Evolutionary conservation across 2,888 invertebrate species (phyloP).

Genomic region (Drosophila villosipedis): DNA sequence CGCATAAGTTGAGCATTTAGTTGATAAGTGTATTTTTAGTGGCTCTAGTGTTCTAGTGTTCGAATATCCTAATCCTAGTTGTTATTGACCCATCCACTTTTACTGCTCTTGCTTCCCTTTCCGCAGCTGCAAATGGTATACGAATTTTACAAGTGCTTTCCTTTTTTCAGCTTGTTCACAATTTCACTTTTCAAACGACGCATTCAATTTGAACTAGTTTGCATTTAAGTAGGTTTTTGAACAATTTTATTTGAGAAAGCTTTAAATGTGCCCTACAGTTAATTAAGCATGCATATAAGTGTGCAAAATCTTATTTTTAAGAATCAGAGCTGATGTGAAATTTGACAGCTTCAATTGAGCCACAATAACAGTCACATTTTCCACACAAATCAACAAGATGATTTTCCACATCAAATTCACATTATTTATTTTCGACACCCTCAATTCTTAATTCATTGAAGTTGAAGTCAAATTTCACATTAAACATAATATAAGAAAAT

Average conservation of each 20-base stretch:
- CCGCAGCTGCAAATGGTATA: slow-evolving; percentile 29
- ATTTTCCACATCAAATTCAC: slow-evolving; percentile 2
- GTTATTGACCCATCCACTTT: slow-evolving; percentile 36
- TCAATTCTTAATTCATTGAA: neutral
- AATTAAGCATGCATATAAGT: slow-evolving; percentile 31
- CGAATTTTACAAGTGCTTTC: slow-evolving; percentile 30
- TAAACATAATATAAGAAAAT: slow-evolving; percentile 11
- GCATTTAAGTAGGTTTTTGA: slow-evolving; percentile 52
- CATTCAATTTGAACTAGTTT: slow-evolving; percentile 46
- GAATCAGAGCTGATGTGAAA: slow-evolving; percentile 11
- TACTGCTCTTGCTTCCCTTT: slow-evolving; percentile 18
- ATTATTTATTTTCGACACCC: slow-evolving; percentile 25
- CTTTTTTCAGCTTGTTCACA: neutral
- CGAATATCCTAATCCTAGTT: slow-evolving; percentile 41
- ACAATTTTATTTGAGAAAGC: slow-evolving; percentile 79
- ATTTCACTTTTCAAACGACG: slow-evolving; percentile 37
- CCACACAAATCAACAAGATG: neutral
- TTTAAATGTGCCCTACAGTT: slow-evolving; percentile 84
- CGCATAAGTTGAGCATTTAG: slow-evolving; percentile 63
- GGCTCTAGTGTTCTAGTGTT: slow-evolving; percentile 22
- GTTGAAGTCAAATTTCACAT: slow-evolving; percentile 34
- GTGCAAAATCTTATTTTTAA: slow-evolving; percentile 2
- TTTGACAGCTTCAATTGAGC: slow-evolving; percentile 17
- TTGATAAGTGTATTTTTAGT: slow-evolving; percentile 51
- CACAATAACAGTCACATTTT: slow-evolving; percentile 6